phyloP scores from a whole-genome alignment of 2,888 invertebrate genomes.

The Phalangium opilio region DNA sequence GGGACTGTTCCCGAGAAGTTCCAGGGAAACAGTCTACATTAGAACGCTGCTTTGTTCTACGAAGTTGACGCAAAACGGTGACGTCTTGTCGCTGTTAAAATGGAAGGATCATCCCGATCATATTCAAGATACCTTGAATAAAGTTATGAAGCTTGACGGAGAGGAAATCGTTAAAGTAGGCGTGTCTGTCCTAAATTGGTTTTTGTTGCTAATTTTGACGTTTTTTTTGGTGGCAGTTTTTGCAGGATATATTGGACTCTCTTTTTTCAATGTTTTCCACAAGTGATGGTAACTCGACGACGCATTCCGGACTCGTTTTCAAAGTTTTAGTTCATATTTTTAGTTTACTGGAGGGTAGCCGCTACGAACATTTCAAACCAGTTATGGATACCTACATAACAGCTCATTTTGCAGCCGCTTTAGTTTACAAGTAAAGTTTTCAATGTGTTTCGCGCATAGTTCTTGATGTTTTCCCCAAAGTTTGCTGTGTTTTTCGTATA shows the following conservation, averaged over 20 bases:
- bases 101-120: slow-evolving; percentile 80
- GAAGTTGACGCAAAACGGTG: slow-evolving; percentile 92
- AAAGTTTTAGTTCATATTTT: slow-evolving; percentile 74
- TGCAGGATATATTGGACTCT: slow-evolving; percentile 84
- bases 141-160: slow-evolving; percentile 61
- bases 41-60: slow-evolving; percentile 79
- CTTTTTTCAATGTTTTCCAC: slow-evolving; percentile 84
- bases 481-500: no score
- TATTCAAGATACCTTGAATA: slow-evolving; percentile 66
- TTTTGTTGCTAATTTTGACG: not conserved
- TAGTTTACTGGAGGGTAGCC: slow-evolving; percentile 69
- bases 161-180: slow-evolving; percentile 72
- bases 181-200: not conserved
- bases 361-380: slow-evolving; percentile 86
- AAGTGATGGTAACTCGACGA: slow-evolving; percentile 76
- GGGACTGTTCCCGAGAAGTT: slow-evolving; percentile 40
- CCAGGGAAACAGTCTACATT: slow-evolving; percentile 67
- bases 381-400: slow-evolving; percentile 87
- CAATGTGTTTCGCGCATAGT: no score
- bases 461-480: no score
- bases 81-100: slow-evolving; percentile 69
- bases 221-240: slow-evolving; percentile 40
- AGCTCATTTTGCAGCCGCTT: slow-evolving; percentile 82
- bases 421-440: slow-evolving; percentile 70
- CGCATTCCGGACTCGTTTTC: slow-evolving; percentile 78